Evolutionary conservation across 2,888 invertebrate species (phyloP).

Genomic region (Adelognathus sp.): DNA sequence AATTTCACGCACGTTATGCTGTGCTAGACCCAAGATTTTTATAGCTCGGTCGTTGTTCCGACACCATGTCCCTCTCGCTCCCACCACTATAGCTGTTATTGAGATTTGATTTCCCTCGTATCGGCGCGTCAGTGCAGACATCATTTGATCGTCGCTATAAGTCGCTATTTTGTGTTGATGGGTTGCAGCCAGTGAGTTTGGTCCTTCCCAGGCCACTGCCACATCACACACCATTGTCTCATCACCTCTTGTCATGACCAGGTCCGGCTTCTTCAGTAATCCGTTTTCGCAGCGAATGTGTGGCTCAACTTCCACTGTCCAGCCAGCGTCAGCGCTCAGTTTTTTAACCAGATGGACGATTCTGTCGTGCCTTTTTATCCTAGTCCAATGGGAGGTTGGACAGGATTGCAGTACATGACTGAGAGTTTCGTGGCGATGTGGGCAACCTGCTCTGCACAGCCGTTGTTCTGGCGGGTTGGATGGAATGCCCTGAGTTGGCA

Average conservation of each 20-base stretch:
- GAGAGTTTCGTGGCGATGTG: slow-evolving; percentile 56
- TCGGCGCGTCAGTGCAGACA: neutral
- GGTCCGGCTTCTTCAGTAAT: slow-evolving; percentile 69
- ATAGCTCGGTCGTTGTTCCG: neutral
- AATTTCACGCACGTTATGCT: neutral
- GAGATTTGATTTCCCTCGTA: neutral
- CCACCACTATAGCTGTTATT: neutral
- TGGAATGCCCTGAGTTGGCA: slow-evolving; percentile 67
- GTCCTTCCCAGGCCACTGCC: slow-evolving; percentile 59
- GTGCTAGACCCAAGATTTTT: neutral
- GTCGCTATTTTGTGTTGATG: slow-evolving; percentile 37
- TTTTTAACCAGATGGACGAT: slow-evolving; percentile 3
- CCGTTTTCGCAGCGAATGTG: slow-evolving; percentile 30
- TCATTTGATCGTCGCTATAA: neutral
- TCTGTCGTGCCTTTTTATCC: slow-evolving; percentile 46
- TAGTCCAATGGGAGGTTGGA: slow-evolving; percentile 54
- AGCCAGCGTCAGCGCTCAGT: neutral
- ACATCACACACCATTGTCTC: slow-evolving; percentile 70
- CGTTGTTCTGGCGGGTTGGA: slow-evolving; percentile 65
- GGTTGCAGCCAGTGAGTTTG: slow-evolving; percentile 26
- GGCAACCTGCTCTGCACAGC: slow-evolving; percentile 63
- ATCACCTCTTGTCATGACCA: slow-evolving; percentile 66
- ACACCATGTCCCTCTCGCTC: neutral
- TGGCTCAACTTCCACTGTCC: slow-evolving; percentile 20
- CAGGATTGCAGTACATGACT: slow-evolving; percentile 67